Conservation (phyloP, 2,113 vertebrate genomes). For the Antidorcas marsupialis region DNA sequence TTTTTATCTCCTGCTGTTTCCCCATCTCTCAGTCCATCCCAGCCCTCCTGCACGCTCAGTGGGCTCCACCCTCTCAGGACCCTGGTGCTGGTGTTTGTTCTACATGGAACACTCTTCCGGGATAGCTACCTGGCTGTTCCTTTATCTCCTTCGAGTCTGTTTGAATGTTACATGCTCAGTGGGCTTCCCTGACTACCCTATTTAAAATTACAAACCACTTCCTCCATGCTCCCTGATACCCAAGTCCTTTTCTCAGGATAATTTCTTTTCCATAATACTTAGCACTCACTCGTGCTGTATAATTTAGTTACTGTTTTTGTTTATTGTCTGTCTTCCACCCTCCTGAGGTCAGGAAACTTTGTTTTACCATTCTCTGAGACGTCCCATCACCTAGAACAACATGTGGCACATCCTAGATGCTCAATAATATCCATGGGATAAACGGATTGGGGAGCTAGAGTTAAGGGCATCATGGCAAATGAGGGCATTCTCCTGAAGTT, state of each 20-base stretch:
- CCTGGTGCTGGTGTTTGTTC: neutral
- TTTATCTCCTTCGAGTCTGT: neutral
- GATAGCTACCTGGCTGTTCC: neutral
- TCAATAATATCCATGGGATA: neutral
- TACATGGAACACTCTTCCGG: neutral
- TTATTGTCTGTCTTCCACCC: neutral
- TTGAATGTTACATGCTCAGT: neutral
- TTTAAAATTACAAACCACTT: neutral
- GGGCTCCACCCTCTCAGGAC: neutral
- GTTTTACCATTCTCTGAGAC: neutral
- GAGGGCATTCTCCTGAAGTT: neutral
- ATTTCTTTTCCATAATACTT: neutral
- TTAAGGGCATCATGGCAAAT: neutral
- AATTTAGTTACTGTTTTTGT: neutral
- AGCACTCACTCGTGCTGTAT: neutral
- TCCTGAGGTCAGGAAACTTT: neutral
- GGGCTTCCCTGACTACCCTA: neutral
- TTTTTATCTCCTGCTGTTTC: neutral
- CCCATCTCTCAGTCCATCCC: neutral
- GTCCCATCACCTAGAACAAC: neutral
- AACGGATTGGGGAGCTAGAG: neutral
- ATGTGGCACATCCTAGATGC: neutral
- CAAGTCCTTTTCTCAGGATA: neutral
- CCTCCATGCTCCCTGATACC: neutral
- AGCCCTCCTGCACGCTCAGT: neutral